Evolutionary conservation across 2,797 vertebrate species (phyloP), one percentile per base, ranked within the genome.

Genomic region (Sebastolobus altivelis): DNA sequence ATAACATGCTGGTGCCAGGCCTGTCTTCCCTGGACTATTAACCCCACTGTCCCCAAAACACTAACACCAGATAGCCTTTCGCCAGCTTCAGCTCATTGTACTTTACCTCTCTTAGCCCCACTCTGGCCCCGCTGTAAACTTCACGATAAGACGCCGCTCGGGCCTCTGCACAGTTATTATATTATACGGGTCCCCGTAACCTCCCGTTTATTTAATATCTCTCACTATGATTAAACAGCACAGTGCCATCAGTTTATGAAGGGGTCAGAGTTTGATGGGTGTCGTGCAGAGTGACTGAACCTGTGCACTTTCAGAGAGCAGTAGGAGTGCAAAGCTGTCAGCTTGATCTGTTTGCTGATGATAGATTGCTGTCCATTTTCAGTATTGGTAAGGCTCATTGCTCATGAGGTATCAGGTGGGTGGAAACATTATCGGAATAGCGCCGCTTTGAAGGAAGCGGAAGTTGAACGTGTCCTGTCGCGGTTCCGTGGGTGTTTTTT

Each of bases 21-120:
- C 95, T 96, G 96, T 94, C 97, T 97, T 96, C 96, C 96, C 96
- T 97, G 96, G 96, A 97, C 97, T 98, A 97, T 98, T 98, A 99
- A 99, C 98, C 97, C 96, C 82, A 74, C 86, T 91, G 88, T 94
- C 92, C 91, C 89, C 83, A 92, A 87, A 89, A 84, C 91, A 82
- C 83, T 84, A 88, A 90, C 90, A 86, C 87, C 81, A 77, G 65
- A 71, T 87, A 80, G 81, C 74, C 77, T 80, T 90, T 87, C 72
- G 43, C 80, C 80, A 80, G 31, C 61, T 72, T 55, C 69, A 77
- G 60, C 73, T 68, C 18, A 58, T 55, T 72, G 55, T 68, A 60
- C 79, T 89, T 73, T 35, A 65, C 38, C 69, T 72, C 71, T 65
- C 65, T 82, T 31, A 79, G 58, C 70, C 27, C 46, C 67, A 14